phyloP scores from a whole-genome alignment of 2,113 vertebrate genomes.

The Amphiprion ocellaris region DNA sequence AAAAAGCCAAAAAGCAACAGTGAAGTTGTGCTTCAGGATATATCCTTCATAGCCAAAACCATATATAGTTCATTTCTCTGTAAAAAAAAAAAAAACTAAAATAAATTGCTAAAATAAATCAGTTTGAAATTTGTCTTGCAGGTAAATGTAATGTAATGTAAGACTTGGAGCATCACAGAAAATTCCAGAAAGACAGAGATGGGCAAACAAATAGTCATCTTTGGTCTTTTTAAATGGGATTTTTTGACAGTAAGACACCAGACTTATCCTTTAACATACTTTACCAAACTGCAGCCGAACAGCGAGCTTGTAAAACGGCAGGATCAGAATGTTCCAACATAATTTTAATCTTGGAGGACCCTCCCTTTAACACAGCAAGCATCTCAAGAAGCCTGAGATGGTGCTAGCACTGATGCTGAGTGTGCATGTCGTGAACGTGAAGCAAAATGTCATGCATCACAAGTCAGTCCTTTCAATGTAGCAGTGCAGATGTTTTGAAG shows the following conservation, averaged over 20 bases:
- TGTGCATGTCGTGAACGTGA: slow-evolving; percentile 65
- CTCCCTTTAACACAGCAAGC: slow-evolving; percentile 71
- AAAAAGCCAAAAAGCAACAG: slow-evolving; percentile 19
- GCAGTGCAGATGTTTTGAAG: slow-evolving; percentile 60
- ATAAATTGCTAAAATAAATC: not conserved
- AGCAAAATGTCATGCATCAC: slow-evolving; percentile 76
- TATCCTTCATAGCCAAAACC: not conserved
- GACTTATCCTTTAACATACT: not conserved
- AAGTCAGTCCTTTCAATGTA: slow-evolving; percentile 60
- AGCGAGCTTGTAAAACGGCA: not conserved
- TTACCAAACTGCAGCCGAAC: not conserved
- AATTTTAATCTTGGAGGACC: slow-evolving; percentile 41
- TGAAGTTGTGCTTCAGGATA: not conserved
- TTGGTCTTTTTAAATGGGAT: slow-evolving; percentile 25
- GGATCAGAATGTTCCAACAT: not conserved
- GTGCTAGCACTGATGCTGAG: slow-evolving; percentile 19
- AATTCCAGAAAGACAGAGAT: not conserved
- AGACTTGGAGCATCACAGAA: not conserved
- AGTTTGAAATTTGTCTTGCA: not conserved
- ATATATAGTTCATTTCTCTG: too few relatives aligned
- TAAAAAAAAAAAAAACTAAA: too few relatives aligned
- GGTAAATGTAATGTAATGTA: not conserved
- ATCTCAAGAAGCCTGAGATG: slow-evolving; percentile 16
- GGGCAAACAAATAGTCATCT: slow-evolving; percentile 2
- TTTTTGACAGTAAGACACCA: not conserved